Evolutionary conservation across 2,888 invertebrate species (phyloP).

Genomic region (Standfussiana lucernea): DNA sequence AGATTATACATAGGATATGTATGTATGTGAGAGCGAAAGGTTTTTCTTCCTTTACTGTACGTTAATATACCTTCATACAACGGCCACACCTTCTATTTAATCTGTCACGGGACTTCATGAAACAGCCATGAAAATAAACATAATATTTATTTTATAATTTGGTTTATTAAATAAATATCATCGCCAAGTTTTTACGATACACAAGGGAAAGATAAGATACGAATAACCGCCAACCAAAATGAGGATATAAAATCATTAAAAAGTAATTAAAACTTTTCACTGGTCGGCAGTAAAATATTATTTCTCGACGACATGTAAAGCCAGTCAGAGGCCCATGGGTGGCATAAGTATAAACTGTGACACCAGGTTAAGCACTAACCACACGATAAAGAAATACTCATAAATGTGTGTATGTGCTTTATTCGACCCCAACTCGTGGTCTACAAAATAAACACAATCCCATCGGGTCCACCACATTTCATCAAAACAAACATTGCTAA

Average conservation of each 20-base stretch:
- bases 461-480: constrained; percentile 6
- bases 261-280: constrained; percentile 37
- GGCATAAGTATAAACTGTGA: too few relatives aligned
- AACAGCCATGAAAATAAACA: background rate
- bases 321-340: too few relatives aligned
- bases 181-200: constrained; percentile 22
- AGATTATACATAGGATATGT: too few relatives aligned
- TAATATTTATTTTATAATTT: constrained; percentile 4
- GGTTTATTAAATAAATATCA: constrained; percentile 10
- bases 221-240: constrained; percentile 7
- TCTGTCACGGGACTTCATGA: background rate
- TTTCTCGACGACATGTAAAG: too few relatives aligned
- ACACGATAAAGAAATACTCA: too few relatives aligned
- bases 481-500: constrained; percentile 20
- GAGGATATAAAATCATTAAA: constrained; percentile 21
- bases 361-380: too few relatives aligned
- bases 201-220: constrained; percentile 12
- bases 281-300: background rate
- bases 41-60: too few relatives aligned
- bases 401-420: background rate
- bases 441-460: constrained; percentile 6
- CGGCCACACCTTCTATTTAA: background rate
- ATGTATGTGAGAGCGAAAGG: too few relatives aligned
- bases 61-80: background rate
- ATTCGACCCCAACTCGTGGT: background rate